Evolutionary conservation across 2,113 vertebrate species (phyloP), one percentile per base, ranked within the genome.

Genomic region (Petaurus breviceps): DNA sequence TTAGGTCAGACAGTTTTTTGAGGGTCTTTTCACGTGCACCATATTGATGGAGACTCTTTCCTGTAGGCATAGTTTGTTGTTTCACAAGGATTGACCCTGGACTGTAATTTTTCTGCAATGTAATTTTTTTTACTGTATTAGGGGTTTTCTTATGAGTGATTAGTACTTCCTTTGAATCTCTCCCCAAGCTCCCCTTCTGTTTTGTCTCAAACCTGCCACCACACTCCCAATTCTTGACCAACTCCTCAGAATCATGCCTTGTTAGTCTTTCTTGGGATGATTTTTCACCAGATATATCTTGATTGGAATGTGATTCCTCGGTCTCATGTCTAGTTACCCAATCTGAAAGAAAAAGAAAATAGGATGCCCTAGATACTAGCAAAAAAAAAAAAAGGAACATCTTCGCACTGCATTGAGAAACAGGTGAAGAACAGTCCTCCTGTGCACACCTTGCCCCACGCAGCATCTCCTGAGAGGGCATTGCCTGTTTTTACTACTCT

Each of bases 1-100:
- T 93, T 50, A 95, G 77, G 92, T 95, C 95, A 1, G 96, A 93
- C 14, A 91, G 23, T 16, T 90, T 95, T 6, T 90, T 53, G 0
- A 96, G 95, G 0, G 90, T 92, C 51, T 97, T 97, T 43, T 96
- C 97, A 23, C 97, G 68, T 84, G n/a, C 43, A 14, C 11, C 11
- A 84, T 8, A n/a, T 8, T 84, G 68, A 84, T 43, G 26, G 19
- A 84, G 43, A 43, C 1, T 84, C 37, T 84, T 84, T 84, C 26
- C 68, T 23, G 6, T 8, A 84, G 68, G 19, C n/a, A 23, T n/a
- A 84, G n/a, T 23, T 23, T 43, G n/a, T 43, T 84, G 68, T 84
- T 16, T 84, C 68, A 43, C 19, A 43, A 43, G 19, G 19, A 43
- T 8, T 8, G 68, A 43, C 19, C n/a, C 19, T 19, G 7, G 68